Conservation (phyloP, 2,113 vertebrate genomes). For the Paralichthys olivaceus region DNA sequence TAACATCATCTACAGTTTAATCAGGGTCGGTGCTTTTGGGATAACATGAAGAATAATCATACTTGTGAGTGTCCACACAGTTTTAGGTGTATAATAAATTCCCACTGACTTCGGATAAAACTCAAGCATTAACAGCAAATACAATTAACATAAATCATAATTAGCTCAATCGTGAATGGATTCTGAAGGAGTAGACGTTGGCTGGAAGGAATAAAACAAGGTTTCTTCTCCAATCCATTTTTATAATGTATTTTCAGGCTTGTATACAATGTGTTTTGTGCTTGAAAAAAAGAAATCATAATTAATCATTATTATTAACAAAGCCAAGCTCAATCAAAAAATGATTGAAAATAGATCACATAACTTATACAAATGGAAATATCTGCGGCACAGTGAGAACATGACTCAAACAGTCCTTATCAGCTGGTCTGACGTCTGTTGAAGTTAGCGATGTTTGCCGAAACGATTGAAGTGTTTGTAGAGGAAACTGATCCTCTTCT, state of each 20-base stretch:
- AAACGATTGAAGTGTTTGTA: conserved; percentile 90
- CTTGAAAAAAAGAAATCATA: background rate
- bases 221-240: background rate
- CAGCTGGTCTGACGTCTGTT: background rate
- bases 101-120: too few relatives aligned
- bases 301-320: background rate
- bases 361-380: conserved; percentile 12
- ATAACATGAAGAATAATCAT: too few relatives aligned
- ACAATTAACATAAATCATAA: too few relatives aligned
- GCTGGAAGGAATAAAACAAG: background rate
- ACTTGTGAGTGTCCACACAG: too few relatives aligned
- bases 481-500: conserved; percentile 90
- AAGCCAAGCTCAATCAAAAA: conserved; percentile 3
- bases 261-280: conserved; percentile 6
- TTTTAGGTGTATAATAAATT: too few relatives aligned
- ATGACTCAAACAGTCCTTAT: conserved; percentile 27
- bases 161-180: too few relatives aligned
- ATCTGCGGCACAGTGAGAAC: background rate
- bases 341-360: background rate
- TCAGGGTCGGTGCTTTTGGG: too few relatives aligned
- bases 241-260: background rate
- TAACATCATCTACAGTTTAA: too few relatives aligned
- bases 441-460: conserved; percentile 87
- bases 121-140: too few relatives aligned
- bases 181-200: too few relatives aligned